Evolutionary conservation across 2,113 vertebrate species (phyloP), one percentile per base, ranked within the genome.

Genomic region (Psephotus haematonotus): DNA sequence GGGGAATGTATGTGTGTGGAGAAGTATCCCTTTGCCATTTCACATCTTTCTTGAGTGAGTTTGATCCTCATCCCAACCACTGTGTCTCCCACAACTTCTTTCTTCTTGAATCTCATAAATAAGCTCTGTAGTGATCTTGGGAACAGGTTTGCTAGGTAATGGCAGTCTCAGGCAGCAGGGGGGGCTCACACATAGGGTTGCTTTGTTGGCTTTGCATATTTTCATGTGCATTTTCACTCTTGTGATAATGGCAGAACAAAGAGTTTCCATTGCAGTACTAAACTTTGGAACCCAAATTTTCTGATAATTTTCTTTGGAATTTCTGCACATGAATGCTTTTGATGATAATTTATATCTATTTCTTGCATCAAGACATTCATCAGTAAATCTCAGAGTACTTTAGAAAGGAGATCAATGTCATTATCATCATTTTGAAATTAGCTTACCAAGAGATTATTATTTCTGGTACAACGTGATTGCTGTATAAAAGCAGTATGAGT

Each of bases 371-470:
- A 95, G 93, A 89, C 94, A 39, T 91, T 96, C 94, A 96, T 95
- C 93, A 96, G 93, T 89, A 95, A 94, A 95, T 94, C 89, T 96
- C 87, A 90, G 90, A 90, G 89, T 93, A 91, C 93, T 96, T 95
- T 80, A 95, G 84, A 95, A 92, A 95, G 89, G 89, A 95, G 89
- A 95, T 95, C 94, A 95, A 91, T 95, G 89, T 95, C 95, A 97
- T 97, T 95, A 95, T 91, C 94, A 91, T 95, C 44, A 93, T 95
- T 94, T 96, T 76, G 83, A 96, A 96, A 94, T 97, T 96, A 97
- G 88, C 91, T 96, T 97, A 96, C 91, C 91, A 94, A 89, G 92
- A 96, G 74, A 82, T 96, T 92, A 94, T 96, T 96, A 96, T 90
- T 94, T 88, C 92, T 92, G 91, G 94, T 87, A 85, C 74, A 82